phyloP scores from a whole-genome alignment of 2,113 vertebrate genomes.

The Dromaius novaehollandiae region DNA sequence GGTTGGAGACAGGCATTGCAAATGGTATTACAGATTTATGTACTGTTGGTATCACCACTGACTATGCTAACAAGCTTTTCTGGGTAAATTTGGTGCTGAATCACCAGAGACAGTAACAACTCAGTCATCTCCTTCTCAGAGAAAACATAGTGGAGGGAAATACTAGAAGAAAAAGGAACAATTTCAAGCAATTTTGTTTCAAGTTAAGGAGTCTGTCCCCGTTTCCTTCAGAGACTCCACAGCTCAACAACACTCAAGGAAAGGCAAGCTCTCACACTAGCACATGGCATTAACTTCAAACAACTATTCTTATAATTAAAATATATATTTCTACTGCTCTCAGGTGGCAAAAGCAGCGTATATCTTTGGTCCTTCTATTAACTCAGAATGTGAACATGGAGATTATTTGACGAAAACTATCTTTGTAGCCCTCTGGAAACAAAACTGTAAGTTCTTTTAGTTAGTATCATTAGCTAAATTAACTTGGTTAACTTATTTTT shows the following conservation, averaged over 20 bases:
- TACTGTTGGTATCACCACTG: neutral
- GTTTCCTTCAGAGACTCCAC: neutral
- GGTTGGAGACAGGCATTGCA: neutral
- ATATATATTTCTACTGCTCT: constrained; percentile 8
- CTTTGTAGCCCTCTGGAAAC: constrained; percentile 39
- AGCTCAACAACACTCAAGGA: neutral
- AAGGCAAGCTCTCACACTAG: neutral
- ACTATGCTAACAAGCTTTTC: neutral
- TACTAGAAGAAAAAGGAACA: neutral
- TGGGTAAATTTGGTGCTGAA: neutral
- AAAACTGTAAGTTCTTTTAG: neutral
- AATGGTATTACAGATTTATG: neutral
- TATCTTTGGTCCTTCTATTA: constrained; percentile 9
- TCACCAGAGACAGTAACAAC: neutral
- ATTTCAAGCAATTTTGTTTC: neutral
- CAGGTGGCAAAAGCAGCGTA: constrained; percentile 3
- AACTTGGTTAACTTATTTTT: constrained; percentile 32
- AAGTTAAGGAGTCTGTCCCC: neutral
- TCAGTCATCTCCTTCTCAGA: neutral
- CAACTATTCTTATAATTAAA: constrained; percentile 38
- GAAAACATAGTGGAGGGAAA: neutral
- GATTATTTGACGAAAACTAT: constrained; percentile 2
- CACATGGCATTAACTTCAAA: neutral
- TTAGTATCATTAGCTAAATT: constrained; percentile 46
- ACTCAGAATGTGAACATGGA: neutral